Base-by-base conservation (phyloP, 2,113 vertebrate species). In the Scopus umbretta region DNA sequence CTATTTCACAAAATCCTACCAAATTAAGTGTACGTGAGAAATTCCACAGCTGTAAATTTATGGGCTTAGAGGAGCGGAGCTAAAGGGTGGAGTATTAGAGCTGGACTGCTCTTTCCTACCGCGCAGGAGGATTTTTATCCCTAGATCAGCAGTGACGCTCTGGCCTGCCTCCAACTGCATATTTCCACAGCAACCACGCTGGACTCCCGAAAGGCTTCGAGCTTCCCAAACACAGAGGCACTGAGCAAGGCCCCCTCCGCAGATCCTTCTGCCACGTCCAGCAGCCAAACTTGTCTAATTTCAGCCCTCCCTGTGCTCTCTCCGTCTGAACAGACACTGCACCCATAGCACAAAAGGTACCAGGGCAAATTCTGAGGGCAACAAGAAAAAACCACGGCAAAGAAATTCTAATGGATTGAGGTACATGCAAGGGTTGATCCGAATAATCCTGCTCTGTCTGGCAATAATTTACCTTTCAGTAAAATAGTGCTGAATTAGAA, bases 61-160 rank as follows among this genome's bases (percentile, higher is more conserved):
- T 12, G 40, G 6, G 8, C 66, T 68, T 74, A 70, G 49, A 70
- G 55, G 5, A 84, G 22, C 6, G 36, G 47, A 80, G 56, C 38
- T 80, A 18, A 68, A 70, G 67, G 59, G 75, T 78, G 62, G 88
- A 80, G 63, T 49, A 78, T 40, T 34, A 65, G 40, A 76, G 38
- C 47, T 58, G 42, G 59, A 49, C 17, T 73, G 72, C 26, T 91
- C 47, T 81, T 88, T 84, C 76, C 47, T 43, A 16, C 42, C 38
- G 76, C 72, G 67, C 42, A 75, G 81, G 52, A 83, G 18, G 52
- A 89, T 75, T 95, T 92, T 91, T 86, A 94, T 89, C 76, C 43
- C 38, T 34, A 50, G 32, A 84, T 91, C 72, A 89, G 80, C 43
- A 86, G 83, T 13, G 50, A 65, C 0, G 14, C 15, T 58, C 71